A percentile compares a stretch with the other conserved stretches of the same genome.
These are phyloP conservation scores for Elysia crispata DNA, from an alignment of 2,888 invertebrate genomes.

Conservation along the genomic window DNA sequence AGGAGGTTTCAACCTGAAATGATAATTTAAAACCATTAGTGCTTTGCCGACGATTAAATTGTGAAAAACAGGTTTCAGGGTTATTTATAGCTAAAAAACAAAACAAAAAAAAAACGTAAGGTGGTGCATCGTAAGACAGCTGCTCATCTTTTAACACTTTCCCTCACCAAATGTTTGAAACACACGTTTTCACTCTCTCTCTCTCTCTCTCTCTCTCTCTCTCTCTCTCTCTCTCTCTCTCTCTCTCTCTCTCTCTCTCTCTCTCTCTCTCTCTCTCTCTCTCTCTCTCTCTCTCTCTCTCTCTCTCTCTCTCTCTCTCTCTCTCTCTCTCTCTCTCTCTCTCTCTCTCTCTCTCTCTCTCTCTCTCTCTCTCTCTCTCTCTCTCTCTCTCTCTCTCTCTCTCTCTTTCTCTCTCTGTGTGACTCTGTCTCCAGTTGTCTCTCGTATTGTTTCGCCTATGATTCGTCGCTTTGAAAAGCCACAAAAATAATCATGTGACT, in stretches of 20 bases:
- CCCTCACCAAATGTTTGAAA: background rate
- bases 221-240: background rate
- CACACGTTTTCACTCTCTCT: background rate
- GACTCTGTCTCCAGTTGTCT: background rate
- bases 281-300: slow-evolving; percentile 33
- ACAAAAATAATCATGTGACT: no score
- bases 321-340: background rate
- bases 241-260: slow-evolving; percentile 5
- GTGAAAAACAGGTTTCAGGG: no score
- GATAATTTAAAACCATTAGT: background rate
- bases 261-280: slow-evolving; percentile 25
- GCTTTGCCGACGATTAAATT: no score
- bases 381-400: background rate
- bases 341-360: background rate
- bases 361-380: slow-evolving; percentile 6
- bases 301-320: background rate
- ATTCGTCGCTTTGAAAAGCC: no score
- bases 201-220: background rate
- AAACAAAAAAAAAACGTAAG: no score
- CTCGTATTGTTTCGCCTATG: background rate
- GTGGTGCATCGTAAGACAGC: no score
- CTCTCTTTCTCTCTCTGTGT: background rate
- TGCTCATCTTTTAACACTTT: slow-evolving; percentile 3
- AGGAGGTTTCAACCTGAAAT: no score
- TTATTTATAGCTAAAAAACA: no score